Conservation (phyloP, 2,888 invertebrate species). For the Xestoiulus laeticollis region DNA sequence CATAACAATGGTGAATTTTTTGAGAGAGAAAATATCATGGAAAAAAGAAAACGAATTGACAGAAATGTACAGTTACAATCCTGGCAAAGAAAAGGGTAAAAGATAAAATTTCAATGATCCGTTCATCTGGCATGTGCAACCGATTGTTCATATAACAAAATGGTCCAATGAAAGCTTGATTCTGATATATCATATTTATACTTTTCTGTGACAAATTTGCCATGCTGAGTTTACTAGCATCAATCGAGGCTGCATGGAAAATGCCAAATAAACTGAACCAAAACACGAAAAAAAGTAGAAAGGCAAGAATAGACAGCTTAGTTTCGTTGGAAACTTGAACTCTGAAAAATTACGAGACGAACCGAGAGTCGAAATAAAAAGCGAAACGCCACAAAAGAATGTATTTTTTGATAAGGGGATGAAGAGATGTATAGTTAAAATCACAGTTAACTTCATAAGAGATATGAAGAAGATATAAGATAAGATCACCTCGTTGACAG, state of each 20-base stretch:
- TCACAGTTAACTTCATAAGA: conserved; percentile 47
- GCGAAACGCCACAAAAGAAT: background rate
- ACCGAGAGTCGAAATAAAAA: background rate
- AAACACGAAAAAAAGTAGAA: background rate
- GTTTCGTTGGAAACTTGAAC: background rate
- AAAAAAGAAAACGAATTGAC: background rate
- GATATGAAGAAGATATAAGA: conserved; percentile 45
- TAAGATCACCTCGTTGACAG: background rate
- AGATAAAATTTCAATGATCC: background rate
- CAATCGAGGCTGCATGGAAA: background rate
- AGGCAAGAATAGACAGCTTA: background rate
- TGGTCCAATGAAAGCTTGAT: background rate
- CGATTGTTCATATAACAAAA: background rate
- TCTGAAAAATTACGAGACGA: background rate
- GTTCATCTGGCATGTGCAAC: background rate
- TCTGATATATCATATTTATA: background rate
- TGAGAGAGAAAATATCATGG: background rate
- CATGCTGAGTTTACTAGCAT: background rate
- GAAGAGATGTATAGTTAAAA: conserved; percentile 42
- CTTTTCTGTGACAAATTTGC: background rate
- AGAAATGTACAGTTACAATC: conserved; percentile 7
- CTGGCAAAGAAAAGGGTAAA: conserved; percentile 5
- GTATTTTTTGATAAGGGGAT: background rate
- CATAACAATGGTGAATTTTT: conserved; percentile 6
- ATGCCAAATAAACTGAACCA: background rate